Evolutionary conservation across 2,113 vertebrate species (phyloP).

Genomic region (Tragulus kanchil): DNA sequence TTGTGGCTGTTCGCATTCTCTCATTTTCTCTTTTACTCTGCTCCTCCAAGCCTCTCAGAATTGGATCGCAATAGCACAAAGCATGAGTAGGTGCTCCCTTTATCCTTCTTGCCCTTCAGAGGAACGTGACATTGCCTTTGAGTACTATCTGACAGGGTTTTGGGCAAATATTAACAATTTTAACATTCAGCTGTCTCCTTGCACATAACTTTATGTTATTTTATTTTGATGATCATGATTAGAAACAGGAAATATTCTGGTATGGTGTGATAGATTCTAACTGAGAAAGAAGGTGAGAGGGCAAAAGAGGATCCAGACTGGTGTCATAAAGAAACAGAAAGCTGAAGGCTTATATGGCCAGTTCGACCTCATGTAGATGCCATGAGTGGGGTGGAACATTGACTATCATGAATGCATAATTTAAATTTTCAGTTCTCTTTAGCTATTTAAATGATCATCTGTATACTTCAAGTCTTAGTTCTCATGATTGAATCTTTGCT

Average conservation of each 20-base stretch:
- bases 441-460: slow-evolving; percentile 69
- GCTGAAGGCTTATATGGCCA: neutral
- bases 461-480: slow-evolving; percentile 20
- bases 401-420: slow-evolving; percentile 55
- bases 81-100: neutral
- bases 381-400: neutral
- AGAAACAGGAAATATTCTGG: slow-evolving; percentile 34
- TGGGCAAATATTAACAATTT: neutral
- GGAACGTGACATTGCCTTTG: neutral
- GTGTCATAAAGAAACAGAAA: slow-evolving; percentile 48
- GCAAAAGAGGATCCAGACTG: neutral
- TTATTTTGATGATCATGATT: slow-evolving; percentile 64
- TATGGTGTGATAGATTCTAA: slow-evolving; percentile 45
- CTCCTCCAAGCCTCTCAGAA: neutral
- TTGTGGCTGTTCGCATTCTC: neutral
- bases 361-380: slow-evolving; percentile 35
- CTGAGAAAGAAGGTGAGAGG: slow-evolving; percentile 53
- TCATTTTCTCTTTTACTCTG: neutral
- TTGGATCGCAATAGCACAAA: neutral
- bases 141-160: slow-evolving; percentile 33
- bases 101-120: neutral
- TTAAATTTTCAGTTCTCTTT: slow-evolving; percentile 45
- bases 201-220: slow-evolving; percentile 28
- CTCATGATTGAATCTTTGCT: neutral
- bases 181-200: slow-evolving; percentile 24